Conservation (phyloP, 2,797 vertebrate genomes). For the Gallinago nigripennis region DNA sequence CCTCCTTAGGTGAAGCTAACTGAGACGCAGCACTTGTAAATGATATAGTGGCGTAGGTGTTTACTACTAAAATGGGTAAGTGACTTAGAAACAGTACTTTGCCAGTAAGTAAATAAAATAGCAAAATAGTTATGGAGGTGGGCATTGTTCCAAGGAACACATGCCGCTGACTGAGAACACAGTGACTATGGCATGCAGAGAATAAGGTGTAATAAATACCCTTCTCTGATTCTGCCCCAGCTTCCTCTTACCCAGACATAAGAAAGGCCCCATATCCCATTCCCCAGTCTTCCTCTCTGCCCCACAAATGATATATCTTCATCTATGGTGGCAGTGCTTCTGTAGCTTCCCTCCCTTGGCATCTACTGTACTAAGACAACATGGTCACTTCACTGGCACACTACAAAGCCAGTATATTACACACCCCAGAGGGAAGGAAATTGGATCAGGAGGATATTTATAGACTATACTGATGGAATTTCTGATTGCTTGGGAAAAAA, state of each 20-base stretch:
- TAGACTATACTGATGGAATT: constrained; percentile 9
- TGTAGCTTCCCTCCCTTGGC: neutral
- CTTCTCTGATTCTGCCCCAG: neutral
- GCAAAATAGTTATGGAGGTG: neutral
- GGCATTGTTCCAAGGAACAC: neutral
- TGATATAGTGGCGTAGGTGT: neutral
- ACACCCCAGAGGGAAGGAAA: constrained; percentile 30
- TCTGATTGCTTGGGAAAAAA: constrained; percentile 16
- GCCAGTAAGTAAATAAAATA: neutral
- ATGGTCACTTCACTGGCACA: neutral
- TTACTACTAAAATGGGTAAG: neutral
- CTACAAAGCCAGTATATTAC: neutral
- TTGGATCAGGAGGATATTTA: constrained; percentile 31
- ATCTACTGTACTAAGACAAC: neutral
- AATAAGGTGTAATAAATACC: neutral
- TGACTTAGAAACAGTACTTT: neutral
- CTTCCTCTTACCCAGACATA: neutral
- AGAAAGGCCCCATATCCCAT: neutral
- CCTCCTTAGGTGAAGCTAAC: neutral
- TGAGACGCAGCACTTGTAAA: neutral
- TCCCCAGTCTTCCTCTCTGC: neutral
- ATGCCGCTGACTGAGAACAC: neutral
- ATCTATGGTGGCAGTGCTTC: neutral
- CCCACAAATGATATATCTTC: neutral
- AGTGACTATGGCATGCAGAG: neutral